Evolutionary conservation across 1,140 invertebrate genomes (phyloP), one percentile per base, ranked within the genome.

Genomic region (Daktulosphaira vitifoliae): DNA sequence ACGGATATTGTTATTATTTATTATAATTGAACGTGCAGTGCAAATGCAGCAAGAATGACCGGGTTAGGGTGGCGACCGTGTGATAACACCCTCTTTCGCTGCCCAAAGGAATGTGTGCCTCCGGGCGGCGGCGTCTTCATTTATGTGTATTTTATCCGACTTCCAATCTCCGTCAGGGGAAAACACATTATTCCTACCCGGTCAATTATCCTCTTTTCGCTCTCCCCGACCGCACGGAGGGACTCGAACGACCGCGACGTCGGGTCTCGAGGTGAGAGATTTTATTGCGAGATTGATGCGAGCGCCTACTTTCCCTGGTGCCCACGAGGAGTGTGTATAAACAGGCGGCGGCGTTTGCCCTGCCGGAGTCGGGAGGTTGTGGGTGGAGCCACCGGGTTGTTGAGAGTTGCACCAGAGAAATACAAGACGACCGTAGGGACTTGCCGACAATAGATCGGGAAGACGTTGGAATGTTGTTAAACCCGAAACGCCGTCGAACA

Each of bases 251-350:
- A 62, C 42, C 38, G 7, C 15, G 16, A 48, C 16, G 29, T 5
- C 5, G 29, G 11, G 29, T 15, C 18, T 23, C 33, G 42, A 62
- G 56, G 56, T 62, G 56, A 62, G 56, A 62, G 42, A 62, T 62
- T 62, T 62, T 62, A 62, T 62, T 62, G 56, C 42, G 56, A 62
- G 56, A 62, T 62, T 62, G 56, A 62, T 46, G 53, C 39, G 53
- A n/a, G 26, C 33, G 15, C 16, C 22, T 6, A n/a, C n/a, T n/a
- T n/a, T n/a, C n/a, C n/a, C n/a, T n/a, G n/a, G n/a, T n/a, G n/a
- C n/a, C n/a, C n/a, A n/a, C n/a, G n/a, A n/a, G n/a, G 33, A 1
- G 9, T 37, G 18, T 16, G 6, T 5, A 56, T 23, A n/a, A n/a
- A n/a, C n/a, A n/a, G n/a, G n/a, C n/a, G n/a, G n/a, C n/a, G n/a